Evolutionary conservation across 2,797 vertebrate genomes (phyloP), one percentile per base, ranked within the genome.

Genomic region (Thripadectes ignobilis): DNA sequence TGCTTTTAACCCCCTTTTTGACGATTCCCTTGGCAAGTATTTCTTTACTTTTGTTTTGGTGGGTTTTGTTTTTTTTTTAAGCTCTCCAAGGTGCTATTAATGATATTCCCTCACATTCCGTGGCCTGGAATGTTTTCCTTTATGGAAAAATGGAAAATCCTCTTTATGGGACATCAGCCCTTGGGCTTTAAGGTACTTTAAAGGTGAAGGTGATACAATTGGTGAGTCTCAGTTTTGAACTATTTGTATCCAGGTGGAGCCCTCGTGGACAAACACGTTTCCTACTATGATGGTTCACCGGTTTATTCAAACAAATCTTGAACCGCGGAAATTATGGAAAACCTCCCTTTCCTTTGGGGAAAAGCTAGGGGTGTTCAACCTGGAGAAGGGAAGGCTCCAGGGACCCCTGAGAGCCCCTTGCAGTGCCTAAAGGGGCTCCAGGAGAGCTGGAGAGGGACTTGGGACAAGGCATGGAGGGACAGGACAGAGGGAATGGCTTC

Each of bases 201-300:
- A 63, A 38, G 1, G 12, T 5, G 48, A n/a, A 6, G 8, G 0
- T 46, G 15, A 19, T 9, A 2, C 2, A 14, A 26, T 0, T 15
- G 32, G 3, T 2, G 46, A 63, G 1, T 16, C 46, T 45, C 10
- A 8, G 3, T 17, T 49, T 5, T 23, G 38, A 75, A 23, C 22
- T 13, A 5, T 9, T 43, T 4, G 10, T 32, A 16, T 2, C n/a
- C 58, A 46, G 49, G 3, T 6, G 22, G 39, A 72, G 48, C 9
- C 22, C 36, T 29, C 16, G 6, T 2, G 36, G 34, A 32, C 29
- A 46, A 62, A 3, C 38, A 7, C 0, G 2, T 27, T 72, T 52
- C 38, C 17, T 30, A 18, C 66, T 5, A 1, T 0, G 11, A n/a
- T 0, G 51, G 55, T 88, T 52, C 19, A 7, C 24, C 1, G 29